Base-by-base conservation (phyloP, 2,113 vertebrate species). In the Suncus etruscus region DNA sequence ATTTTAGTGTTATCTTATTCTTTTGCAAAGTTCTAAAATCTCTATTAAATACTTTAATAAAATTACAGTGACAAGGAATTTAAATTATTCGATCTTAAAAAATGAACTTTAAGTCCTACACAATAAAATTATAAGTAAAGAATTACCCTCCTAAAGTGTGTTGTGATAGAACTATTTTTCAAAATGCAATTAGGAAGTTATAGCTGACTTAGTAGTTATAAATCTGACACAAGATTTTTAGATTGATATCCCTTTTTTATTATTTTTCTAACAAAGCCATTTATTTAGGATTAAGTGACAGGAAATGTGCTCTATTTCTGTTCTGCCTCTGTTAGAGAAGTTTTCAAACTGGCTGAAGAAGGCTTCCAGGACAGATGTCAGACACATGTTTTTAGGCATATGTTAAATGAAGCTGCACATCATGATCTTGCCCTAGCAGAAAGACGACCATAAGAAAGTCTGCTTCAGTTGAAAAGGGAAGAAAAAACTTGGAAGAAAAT, bases 401-500 rank as follows among this genome's bases (percentile, higher is more conserved):
- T 94, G 74, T 29, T 78, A 12, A 18, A 90, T 91, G 84, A 86
- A 95, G 83, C 61, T 91, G 79, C 76, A 78, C 24, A 8, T 87
- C n/a, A 27, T 90, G 68, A 39, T 94, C 48, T 92, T 95, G 86
- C 73, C 79, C 50, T 73, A 6, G 51, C 75, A 61, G 95, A 93
- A 96, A 94, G 24, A 61, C 1, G 11, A 91, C 87, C 86, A 24
- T 50, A 93, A 95, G 63, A 63, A 78, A 94, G n/a, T 69, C 89
- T 83, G 0, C 0, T 94, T 94, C 58, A 11, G 29, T 74, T 77
- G 70, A 92, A 54, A 96, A 92, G 82, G 12, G 89, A 95, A 91
- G 80, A 91, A 87, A 96, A 91, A 58, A 4, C 58, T 68, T 87
- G 83, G 74, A 95, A 95, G 90, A 95, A 96, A 94, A 95, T 95